A percentile compares a stretch with the other conserved stretches of the same genome.
These are phyloP conservation scores for Psittacula derbiana DNA, from an alignment of 2,797 vertebrate genomes.

Conservation along the genomic window DNA sequence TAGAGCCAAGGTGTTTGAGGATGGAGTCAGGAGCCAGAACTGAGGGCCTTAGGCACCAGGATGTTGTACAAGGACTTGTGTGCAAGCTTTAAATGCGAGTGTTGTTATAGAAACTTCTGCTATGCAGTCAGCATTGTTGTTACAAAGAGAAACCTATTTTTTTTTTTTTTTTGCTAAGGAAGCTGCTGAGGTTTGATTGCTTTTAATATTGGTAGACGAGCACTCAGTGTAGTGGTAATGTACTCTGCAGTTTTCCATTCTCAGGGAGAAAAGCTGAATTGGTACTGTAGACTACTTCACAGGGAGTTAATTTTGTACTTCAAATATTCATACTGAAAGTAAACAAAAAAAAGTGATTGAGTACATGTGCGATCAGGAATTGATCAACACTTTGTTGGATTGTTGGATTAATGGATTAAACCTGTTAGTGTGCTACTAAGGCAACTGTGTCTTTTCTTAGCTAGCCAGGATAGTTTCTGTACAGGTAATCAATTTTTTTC, in stretches of 20 bases:
- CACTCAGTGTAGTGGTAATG: neutral
- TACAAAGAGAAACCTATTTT: neutral
- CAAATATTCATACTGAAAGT: neutral
- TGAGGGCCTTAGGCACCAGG: neutral
- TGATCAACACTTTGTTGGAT: neutral
- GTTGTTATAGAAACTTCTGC: neutral
- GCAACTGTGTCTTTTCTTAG: neutral
- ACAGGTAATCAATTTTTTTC: neutral
- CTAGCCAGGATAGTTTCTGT: neutral
- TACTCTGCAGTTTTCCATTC: neutral
- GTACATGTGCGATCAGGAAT: neutral
- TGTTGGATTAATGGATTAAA: neutral
- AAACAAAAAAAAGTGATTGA: neutral
- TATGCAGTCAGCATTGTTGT: neutral
- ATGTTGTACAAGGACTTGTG: neutral
- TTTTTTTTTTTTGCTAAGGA: neutral
- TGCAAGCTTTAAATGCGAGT: neutral
- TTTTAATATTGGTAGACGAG: neutral
- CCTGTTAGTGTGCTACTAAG: neutral
- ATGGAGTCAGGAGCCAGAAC: neutral
- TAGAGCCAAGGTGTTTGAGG: neutral
- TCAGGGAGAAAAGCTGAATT: neutral
- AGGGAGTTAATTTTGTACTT: neutral
- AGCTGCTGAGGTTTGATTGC: neutral
- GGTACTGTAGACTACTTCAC: neutral